Conservation (phyloP, 1,140 invertebrate genomes). For the Atta texana region DNA sequence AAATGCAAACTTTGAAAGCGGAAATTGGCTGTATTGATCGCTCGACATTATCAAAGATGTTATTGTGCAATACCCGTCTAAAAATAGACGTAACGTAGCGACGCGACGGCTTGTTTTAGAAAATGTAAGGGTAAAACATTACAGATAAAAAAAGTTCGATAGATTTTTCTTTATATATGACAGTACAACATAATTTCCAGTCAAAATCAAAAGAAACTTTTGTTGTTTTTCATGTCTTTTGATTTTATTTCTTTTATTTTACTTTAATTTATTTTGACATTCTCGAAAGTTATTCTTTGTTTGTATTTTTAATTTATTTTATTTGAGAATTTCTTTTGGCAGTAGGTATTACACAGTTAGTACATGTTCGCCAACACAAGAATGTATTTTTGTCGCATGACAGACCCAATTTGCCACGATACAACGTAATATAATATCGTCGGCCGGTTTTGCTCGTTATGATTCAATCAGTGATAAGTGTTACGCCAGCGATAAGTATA, state of each 20-base stretch:
- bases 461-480: constrained; percentile 28
- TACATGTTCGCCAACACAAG: neutral
- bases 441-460: neutral
- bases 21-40: constrained; percentile 19
- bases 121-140: neutral
- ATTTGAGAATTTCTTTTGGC: too few species aligned
- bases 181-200: neutral
- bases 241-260: neutral
- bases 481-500: constrained; percentile 57
- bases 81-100: neutral
- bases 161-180: neutral
- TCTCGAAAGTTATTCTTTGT: too few species aligned
- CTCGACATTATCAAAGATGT: constrained; percentile 1
- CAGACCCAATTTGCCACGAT: neutral
- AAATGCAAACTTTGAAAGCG: constrained; percentile 7
- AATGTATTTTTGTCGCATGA: constrained; percentile 32
- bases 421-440: constrained; percentile 23
- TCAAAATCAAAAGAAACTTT: neutral
- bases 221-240: neutral
- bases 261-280: too few species aligned
- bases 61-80: constrained; percentile 4
- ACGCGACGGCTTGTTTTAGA: neutral
- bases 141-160: neutral
- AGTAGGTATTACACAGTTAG: too few species aligned
- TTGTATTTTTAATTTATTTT: too few species aligned